Evolutionary conservation across 1,140 invertebrate genomes (phyloP).

Genomic region (Drosophila triauraria): DNA sequence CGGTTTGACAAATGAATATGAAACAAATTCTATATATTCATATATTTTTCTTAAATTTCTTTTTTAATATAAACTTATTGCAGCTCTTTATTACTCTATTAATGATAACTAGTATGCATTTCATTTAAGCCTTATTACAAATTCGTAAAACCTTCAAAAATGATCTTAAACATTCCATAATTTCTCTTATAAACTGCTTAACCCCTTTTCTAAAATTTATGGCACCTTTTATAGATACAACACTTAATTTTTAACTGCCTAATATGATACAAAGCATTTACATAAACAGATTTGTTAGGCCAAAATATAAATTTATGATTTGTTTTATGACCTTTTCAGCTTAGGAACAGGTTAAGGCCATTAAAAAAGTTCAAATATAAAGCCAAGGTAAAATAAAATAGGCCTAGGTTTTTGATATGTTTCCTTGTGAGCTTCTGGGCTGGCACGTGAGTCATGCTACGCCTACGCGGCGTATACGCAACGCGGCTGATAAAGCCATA

Average conservation of each 20-base stretch:
- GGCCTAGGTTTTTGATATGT: neutral
- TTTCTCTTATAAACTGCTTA: neutral
- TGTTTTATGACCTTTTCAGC: neutral
- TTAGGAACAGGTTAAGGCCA: neutral
- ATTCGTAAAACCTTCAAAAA: no score
- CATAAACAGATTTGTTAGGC: neutral
- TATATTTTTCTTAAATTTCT: no score
- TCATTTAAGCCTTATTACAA: no score
- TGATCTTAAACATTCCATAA: no score
- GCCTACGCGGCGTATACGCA: constrained; percentile 29
- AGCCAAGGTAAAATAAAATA: neutral
- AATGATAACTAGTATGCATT: no score
- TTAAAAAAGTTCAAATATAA: neutral
- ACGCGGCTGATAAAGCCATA: constrained; percentile 4
- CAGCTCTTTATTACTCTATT: no score
- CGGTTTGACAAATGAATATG: no score
- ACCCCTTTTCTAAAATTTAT: neutral
- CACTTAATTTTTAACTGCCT: neutral
- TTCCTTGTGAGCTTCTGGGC: constrained; percentile 17
- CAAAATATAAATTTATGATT: neutral
- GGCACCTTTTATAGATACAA: neutral
- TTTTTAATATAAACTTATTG: no score
- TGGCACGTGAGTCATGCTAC: constrained; percentile 8
- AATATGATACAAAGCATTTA: neutral
- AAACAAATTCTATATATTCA: no score